Evolutionary conservation across 2,113 vertebrate species (phyloP).

Genomic region (Leptocoma aspasia): DNA sequence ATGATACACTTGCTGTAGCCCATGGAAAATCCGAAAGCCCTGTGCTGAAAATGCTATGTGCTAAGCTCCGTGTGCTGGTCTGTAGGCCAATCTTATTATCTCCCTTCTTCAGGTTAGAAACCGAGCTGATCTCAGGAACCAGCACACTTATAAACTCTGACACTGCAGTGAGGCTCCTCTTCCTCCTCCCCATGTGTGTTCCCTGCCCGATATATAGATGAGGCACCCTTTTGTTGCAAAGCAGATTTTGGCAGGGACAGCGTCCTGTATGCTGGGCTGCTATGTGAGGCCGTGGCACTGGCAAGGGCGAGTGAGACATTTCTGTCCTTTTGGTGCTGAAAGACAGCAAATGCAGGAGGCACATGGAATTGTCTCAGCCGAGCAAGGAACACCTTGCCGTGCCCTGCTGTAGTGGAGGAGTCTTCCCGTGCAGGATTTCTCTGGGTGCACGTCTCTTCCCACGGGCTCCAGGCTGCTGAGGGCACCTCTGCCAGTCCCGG

Average conservation of each 20-base stretch:
- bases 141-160: fast-evolving
- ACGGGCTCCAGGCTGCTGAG: neutral
- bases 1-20: neutral
- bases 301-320: fast-evolving
- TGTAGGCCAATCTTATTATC: neutral
- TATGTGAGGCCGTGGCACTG: neutral
- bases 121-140: neutral
- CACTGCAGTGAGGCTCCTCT: neutral
- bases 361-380: neutral
- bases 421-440: slow-evolving; percentile 53
- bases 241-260: neutral
- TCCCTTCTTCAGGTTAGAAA: neutral
- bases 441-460: neutral
- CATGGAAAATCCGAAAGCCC: fast-evolving
- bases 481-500: neutral
- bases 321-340: slow-evolving; percentile 63
- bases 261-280: fast-evolving
- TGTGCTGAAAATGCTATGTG: neutral
- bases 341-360: slow-evolving; percentile 20
- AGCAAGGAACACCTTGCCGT: neutral
- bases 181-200: neutral
- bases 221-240: neutral
- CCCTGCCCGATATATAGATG: neutral
- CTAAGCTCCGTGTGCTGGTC: fast-evolving
- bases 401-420: slow-evolving; percentile 30